Evolutionary conservation across 2,888 invertebrate genomes (phyloP), one percentile per base, ranked within the genome.

Genomic region (Caradrina clavipalpis): DNA sequence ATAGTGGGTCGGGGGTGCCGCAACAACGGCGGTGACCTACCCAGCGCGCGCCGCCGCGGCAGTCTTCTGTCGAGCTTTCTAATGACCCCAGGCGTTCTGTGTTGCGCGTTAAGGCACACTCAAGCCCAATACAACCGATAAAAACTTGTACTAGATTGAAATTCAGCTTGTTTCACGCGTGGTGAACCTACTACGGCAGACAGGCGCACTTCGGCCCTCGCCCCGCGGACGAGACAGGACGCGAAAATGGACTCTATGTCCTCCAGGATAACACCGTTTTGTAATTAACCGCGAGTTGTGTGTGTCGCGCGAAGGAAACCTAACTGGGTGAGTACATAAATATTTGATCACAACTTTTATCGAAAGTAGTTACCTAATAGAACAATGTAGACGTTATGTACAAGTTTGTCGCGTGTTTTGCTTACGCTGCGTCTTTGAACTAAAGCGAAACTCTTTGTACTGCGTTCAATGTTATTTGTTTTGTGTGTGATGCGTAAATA

Each of bases 31-130:
- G 92, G 92, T 93, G 95, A 94, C 95, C 95, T 93, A 89, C 90
- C 85, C 84, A 89, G 90, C 93, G 92, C 93, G 95, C 95, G 94
- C 94, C 94, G 94, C 93, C 93, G 94, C 95, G 95, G 94, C 96
- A 96, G 96, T 96, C 95, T 94, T 93, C 92, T 89, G 91, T 91
- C 88, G 93, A 92, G 94, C 95, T 92, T 94, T 94, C 95, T 95
- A 95, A 96, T 96, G 95, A 96, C 95, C 95, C 91, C 95, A 94
- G 92, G 95, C 95, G 94, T 93, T 92, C 91, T 88, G 89, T 89
- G 95, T 90, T 93, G 92, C 92, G 93, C 90, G 90, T 89, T 75
- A 88, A 89, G 87, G 89, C 88, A 86, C 84, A 90, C 84, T 86
- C 88, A 88, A 87, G 86, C 73, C 79, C 87, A 88, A 84, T 86